These are phyloP conservation scores for Carabus problematicus DNA, from an alignment of 2,888 invertebrate species.

Conservation along the genomic window DNA sequence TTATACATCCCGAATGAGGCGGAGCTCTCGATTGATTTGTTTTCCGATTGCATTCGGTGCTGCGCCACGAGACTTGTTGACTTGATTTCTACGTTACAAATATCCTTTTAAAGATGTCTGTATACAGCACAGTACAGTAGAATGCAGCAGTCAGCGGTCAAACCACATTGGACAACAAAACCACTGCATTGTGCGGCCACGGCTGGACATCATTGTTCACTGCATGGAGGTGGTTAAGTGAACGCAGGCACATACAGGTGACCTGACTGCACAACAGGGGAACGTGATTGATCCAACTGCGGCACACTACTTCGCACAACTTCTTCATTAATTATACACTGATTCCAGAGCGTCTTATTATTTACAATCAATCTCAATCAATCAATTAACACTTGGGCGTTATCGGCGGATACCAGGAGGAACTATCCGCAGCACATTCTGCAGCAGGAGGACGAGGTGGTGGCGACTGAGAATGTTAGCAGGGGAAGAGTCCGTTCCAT, in stretches of 20 bases:
- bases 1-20: no score
- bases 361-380: slow-evolving; percentile 46
- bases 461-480: neutral
- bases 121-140: no score
- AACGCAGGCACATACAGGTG: slow-evolving; percentile 8
- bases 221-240: slow-evolving; percentile 6
- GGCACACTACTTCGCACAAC: slow-evolving; percentile 36
- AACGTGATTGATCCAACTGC: slow-evolving; percentile 27
- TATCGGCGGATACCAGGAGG: neutral
- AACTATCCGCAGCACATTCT: neutral
- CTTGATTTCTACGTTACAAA: no score
- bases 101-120: no score
- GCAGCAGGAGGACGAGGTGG: neutral
- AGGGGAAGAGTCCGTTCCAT: neutral
- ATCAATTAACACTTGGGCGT: slow-evolving; percentile 43
- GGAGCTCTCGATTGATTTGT: no score
- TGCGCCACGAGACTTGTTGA: no score
- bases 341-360: slow-evolving; percentile 45
- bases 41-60: no score
- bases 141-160: no score
- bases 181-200: no score
- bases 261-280: slow-evolving; percentile 3
- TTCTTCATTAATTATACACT: slow-evolving; percentile 46
- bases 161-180: no score
- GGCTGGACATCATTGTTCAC: no score